Base-by-base conservation (phyloP, 2,888 invertebrate species). In the Xanthia togata region DNA sequence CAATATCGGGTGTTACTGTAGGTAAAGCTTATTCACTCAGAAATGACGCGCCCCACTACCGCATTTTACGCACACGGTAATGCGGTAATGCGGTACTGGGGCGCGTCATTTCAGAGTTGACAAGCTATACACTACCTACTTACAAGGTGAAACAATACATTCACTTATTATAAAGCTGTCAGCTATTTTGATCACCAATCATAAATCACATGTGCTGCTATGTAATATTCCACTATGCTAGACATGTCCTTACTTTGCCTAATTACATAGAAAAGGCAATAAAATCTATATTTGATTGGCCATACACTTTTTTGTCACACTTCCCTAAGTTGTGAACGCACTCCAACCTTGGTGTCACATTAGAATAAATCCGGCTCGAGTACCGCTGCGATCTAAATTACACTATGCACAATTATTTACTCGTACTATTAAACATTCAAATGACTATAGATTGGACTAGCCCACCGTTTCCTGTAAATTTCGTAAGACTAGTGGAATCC, bases 321-420 rank as follows among this genome's bases (percentile, higher is more conserved):
- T 88, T 88, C 85, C 87, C 82, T 79, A 79, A 74, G 81, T 64
- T 78, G 89, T 89, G 89, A 91, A 89, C 83, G 90, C 88, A 81
- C 83, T 82, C 23, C 76, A 85, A 81, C 91, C 91, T 91, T 90
- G 89, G 59, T 84, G 70, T 57, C 55, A 76, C 79, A 88, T 86
- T 82, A 67, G 76, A 83, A 84, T 76, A 79, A 76, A 80, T 79
- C 79, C 79, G 74, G 82, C 79, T 78, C 65, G 50, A 74, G 65
- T 62, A 73, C 60, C 23, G 14, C 74, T 60, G 73, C 47, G 74
- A 63, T 75, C 59, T 73, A 55, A 62, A 77, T 85, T 41, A 72
- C 78, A 85, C 55, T 74, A 77, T 50, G 64, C 50, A 85, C 60
- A 65, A 71, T 84, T 70, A 74, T 63, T 69, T 76, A 44, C n/a